Evolutionary conservation across 2,888 invertebrate species (phyloP).

Genomic region (Seira ritae): DNA sequence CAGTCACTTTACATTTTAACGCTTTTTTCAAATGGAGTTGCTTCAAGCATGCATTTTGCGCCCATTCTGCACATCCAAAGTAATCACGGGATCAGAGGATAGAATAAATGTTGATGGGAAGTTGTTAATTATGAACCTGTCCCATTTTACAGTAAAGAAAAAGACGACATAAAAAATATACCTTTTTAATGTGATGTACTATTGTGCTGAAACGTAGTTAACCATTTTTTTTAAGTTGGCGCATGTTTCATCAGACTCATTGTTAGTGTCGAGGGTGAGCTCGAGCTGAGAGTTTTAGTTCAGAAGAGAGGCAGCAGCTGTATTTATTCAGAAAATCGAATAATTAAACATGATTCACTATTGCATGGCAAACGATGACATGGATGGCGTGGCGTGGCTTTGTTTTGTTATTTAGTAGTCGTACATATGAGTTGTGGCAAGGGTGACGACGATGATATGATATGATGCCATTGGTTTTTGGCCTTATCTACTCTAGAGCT

Average conservation of each 20-base stretch:
- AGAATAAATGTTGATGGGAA: constrained; percentile 48
- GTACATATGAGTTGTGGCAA: no score
- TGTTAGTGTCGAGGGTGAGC: no score
- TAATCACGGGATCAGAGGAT: constrained; percentile 31
- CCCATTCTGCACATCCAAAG: not conserved
- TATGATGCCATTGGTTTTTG: no score
- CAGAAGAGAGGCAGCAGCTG: not conserved
- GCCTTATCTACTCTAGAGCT: no score
- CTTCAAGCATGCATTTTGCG: not conserved
- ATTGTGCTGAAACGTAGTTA: not conserved
- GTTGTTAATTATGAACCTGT: constrained; percentile 57
- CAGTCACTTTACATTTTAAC: no score
- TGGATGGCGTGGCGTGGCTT: not conserved
- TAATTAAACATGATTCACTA: constrained; percentile 5
- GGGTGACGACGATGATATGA: no score
- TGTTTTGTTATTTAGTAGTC: no score
- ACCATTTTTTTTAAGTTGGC: not conserved
- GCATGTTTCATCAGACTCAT: not conserved
- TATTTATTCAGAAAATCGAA: not conserved
- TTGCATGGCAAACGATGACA: constrained; percentile 12
- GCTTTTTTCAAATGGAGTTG: no score
- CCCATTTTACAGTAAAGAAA: constrained; percentile 37
- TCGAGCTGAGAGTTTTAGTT: no score
- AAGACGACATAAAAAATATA: not conserved
- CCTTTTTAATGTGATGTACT: not conserved